Percentiles rank a stretch among this genome's conserved stretches.
Evolutionary conservation across 2,113 vertebrate species (phyloP).

Genomic region (Phylloscopus trochilus): DNA sequence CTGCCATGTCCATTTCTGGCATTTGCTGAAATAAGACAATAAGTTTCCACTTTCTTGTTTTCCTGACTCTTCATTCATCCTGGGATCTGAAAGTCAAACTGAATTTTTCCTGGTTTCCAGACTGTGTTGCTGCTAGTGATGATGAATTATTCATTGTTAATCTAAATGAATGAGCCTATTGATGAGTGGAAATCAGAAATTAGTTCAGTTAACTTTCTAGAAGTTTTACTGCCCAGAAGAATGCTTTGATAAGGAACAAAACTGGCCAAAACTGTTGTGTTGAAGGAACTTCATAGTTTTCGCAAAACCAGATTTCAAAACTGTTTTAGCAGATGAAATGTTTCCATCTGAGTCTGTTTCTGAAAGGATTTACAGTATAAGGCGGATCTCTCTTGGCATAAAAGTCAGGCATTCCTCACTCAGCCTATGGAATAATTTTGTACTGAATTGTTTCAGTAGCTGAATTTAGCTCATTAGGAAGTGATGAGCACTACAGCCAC

Average conservation of each 20-base stretch:
- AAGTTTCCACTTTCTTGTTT: background rate
- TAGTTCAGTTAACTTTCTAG: background rate
- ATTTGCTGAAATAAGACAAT: background rate
- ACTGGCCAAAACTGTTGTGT: background rate
- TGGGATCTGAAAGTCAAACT: background rate
- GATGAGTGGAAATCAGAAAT: constrained; percentile 2
- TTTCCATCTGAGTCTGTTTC: background rate
- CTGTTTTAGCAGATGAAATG: background rate
- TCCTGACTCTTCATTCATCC: background rate
- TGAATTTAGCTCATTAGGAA: background rate
- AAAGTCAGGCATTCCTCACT: background rate
- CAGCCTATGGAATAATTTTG: background rate
- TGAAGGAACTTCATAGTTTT: background rate
- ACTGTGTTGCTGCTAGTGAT: background rate
- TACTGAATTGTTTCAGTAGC: background rate
- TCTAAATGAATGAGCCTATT: background rate
- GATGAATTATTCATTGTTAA: constrained; percentile 15
- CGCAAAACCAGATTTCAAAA: background rate
- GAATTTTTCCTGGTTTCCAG: background rate
- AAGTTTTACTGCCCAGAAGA: background rate
- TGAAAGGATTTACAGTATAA: background rate
- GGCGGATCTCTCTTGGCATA: background rate
- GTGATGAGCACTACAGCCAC: background rate
- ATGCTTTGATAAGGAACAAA: background rate
- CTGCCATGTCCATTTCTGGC: background rate